phyloP scores from a whole-genome alignment of 2,113 vertebrate species.

The Pituophis catenifer region DNA sequence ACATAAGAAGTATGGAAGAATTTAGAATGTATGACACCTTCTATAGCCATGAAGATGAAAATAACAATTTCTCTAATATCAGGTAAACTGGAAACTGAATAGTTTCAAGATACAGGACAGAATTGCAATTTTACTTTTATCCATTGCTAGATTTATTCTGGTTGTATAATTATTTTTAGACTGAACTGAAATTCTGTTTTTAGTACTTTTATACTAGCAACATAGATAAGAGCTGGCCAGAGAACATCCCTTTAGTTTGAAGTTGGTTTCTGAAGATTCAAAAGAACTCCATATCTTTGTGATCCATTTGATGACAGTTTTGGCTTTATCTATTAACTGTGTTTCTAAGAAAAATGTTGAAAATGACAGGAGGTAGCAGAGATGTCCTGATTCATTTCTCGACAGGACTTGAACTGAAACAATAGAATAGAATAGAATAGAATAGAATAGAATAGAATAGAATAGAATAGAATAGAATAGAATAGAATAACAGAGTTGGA shows the following conservation, averaged over 20 bases:
- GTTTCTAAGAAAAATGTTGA: slow-evolving; percentile 17
- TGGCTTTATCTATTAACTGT: neutral
- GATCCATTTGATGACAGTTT: neutral
- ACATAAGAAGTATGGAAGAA: neutral
- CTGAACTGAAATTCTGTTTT: slow-evolving; percentile 2
- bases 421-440: no score
- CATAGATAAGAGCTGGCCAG: slow-evolving; percentile 9
- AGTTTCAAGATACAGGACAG: neutral
- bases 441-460: no score
- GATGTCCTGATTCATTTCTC: neutral
- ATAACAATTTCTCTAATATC: neutral
- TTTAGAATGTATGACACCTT: neutral
- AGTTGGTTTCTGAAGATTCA: slow-evolving; percentile 28
- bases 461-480: no score
- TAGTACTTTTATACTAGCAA: neutral
- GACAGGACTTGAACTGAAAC: neutral
- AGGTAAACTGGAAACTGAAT: neutral
- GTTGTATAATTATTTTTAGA: slow-evolving; percentile 12
- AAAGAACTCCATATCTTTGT: neutral
- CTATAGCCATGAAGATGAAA: neutral
- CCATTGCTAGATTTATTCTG: neutral
- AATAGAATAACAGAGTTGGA: no score
- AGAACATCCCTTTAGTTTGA: slow-evolving; percentile 25
- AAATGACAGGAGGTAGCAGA: neutral
- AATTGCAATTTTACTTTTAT: neutral